These are phyloP conservation scores for Falco concolor DNA, from an alignment of 2,797 vertebrate species.

Conservation along the genomic window DNA sequence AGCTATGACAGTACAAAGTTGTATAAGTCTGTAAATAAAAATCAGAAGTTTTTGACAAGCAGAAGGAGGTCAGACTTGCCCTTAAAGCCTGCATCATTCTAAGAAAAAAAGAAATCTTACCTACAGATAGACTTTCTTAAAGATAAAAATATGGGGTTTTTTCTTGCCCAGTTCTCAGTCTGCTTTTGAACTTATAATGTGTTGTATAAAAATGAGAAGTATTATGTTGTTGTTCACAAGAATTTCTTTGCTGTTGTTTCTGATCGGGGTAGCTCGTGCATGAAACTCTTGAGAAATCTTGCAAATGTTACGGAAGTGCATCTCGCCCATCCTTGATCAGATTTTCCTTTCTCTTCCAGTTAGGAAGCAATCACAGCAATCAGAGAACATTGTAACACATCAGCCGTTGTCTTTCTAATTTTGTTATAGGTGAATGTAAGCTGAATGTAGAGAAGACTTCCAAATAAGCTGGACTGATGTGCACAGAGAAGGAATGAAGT, in stretches of 20 bases:
- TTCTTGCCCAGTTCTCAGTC: not conserved
- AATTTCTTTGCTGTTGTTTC: not conserved
- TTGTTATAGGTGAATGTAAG: conserved; percentile 74
- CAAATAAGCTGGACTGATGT: conserved; percentile 68
- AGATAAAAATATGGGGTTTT: not conserved
- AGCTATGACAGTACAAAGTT: not conserved
- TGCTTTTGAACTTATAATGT: not conserved
- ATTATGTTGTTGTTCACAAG: not conserved
- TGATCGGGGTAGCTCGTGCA: not conserved
- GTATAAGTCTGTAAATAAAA: not conserved
- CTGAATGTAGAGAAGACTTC: conserved; percentile 71
- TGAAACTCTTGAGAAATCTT: not conserved
- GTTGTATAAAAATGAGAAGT: not conserved
- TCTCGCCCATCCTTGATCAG: not conserved
- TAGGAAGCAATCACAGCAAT: not conserved
- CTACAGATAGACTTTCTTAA: not conserved
- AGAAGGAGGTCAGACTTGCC: not conserved
- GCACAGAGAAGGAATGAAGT: conserved; percentile 89
- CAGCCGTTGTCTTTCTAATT: conserved; percentile 51
- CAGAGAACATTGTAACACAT: conserved; percentile 4
- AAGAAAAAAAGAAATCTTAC: not conserved
- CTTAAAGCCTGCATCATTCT: not conserved
- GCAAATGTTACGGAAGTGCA: not conserved
- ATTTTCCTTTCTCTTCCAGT: not conserved
- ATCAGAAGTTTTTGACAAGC: not conserved